These are phyloP conservation scores for Sardina pilchardus DNA, from an alignment of 2,113 vertebrate species.

Conservation along the genomic window DNA sequence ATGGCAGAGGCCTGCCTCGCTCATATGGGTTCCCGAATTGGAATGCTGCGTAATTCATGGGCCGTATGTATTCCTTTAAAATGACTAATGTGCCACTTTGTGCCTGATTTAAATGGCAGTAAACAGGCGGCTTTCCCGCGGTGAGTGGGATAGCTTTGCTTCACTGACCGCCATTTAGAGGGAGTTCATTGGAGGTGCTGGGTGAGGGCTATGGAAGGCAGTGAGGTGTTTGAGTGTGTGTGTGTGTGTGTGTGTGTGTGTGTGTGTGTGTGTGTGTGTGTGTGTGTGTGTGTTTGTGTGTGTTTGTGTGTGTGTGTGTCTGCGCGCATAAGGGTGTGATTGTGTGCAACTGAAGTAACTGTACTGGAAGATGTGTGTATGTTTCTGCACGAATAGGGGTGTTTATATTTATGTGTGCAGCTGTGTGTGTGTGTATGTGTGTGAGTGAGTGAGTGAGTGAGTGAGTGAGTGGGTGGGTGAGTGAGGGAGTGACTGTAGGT, in stretches of 20 bases:
- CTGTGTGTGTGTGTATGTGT: neutral
- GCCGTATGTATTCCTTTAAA: neutral
- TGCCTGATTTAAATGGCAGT: conserved; percentile 10
- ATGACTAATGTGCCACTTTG: conserved; percentile 7
- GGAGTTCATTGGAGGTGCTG: neutral
- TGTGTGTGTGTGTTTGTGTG: neutral
- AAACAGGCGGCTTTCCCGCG: neutral
- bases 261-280: neutral
- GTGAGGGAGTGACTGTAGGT: neutral
- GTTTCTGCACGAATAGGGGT: neutral
- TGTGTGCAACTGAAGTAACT: neutral
- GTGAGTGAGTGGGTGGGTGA: no score
- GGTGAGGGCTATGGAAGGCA: neutral
- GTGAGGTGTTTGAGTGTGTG: neutral
- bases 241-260: neutral
- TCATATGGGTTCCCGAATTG: neutral
- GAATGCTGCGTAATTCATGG: neutral
- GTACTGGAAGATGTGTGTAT: neutral
- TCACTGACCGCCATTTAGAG: conserved; percentile 1
- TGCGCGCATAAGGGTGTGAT: neutral
- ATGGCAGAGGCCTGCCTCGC: neutral
- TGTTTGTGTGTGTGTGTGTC: neutral
- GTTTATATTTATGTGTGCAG: neutral
- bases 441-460: neutral
- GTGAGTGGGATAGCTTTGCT: neutral